Conservation (phyloP, 1,140 invertebrate genomes). For the Dreissena polymorpha region DNA sequence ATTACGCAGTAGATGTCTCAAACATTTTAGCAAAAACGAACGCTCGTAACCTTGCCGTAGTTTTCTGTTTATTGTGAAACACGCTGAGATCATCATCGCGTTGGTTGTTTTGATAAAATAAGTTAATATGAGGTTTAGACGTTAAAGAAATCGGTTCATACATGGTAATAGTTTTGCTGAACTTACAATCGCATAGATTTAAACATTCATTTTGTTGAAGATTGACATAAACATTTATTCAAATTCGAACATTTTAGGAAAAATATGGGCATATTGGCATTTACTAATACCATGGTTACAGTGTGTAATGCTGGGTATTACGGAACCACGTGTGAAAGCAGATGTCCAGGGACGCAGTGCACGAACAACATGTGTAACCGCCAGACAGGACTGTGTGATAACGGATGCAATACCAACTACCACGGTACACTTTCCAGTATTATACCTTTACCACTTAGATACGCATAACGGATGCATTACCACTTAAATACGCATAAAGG, state of each 20-base stretch:
- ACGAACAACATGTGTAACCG: constrained; percentile 16
- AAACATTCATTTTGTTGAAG: too few relatives aligned
- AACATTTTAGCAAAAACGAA: too few relatives aligned
- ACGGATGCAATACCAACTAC: constrained; percentile 14
- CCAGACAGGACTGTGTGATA: constrained; percentile 16
- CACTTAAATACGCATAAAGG: too few relatives aligned
- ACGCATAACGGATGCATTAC: too few relatives aligned
- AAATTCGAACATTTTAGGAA: background rate
- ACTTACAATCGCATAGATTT: background rate
- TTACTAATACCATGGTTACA: background rate
- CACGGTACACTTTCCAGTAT: constrained; percentile 9
- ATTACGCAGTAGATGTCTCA: too few relatives aligned
- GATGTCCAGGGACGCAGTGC: constrained; percentile 35
- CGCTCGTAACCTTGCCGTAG: too few relatives aligned
- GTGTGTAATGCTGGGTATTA: constrained; percentile 21
- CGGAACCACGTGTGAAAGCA: constrained; percentile 36
- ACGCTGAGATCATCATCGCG: too few relatives aligned
- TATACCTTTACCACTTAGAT: too few relatives aligned
- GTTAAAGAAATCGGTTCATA: background rate
- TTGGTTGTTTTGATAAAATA: too few relatives aligned
- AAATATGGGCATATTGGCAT: background rate
- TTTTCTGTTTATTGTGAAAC: too few relatives aligned
- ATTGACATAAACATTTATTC: background rate
- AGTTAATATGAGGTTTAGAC: too few relatives aligned
- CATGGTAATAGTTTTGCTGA: background rate